phyloP scores from a whole-genome alignment of 2,113 vertebrate species.

The Neogobius melanostomus region DNA sequence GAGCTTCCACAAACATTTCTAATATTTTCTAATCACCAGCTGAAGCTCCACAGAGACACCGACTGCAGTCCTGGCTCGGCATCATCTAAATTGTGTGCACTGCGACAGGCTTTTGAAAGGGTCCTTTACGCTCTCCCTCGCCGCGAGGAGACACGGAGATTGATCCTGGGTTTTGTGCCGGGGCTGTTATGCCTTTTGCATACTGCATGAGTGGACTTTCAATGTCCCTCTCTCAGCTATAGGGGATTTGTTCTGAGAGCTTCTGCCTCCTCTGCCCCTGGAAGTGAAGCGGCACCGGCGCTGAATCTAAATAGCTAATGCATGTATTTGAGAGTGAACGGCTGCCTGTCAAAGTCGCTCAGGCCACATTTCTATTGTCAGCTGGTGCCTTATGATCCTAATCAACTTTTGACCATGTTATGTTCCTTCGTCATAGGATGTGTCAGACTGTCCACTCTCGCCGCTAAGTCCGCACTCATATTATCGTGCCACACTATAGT shows the following conservation, averaged over 20 bases:
- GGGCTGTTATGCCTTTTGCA: background rate
- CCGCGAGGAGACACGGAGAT: background rate
- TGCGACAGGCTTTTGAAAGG: background rate
- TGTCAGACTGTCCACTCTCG: no score
- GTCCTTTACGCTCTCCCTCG: background rate
- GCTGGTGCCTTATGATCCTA: no score
- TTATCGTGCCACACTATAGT: no score
- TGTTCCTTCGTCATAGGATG: no score
- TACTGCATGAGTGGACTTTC: constrained; percentile 2
- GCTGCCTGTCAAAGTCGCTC: background rate
- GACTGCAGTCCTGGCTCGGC: background rate
- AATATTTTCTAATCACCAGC: no score
- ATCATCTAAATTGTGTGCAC: background rate
- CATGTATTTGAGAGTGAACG: background rate
- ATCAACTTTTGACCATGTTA: no score
- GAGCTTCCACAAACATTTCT: no score
- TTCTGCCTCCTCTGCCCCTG: background rate
- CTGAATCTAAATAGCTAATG: background rate
- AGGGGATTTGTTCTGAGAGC: constrained; percentile 3
- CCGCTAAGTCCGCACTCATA: no score
- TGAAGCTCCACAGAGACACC: background rate
- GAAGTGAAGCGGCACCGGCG: background rate
- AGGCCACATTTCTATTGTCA: background rate
- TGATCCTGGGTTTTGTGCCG: constrained; percentile 1
- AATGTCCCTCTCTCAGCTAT: background rate